phyloP scores from a whole-genome alignment of 2,797 vertebrate species.

The Chrosomus eos region DNA sequence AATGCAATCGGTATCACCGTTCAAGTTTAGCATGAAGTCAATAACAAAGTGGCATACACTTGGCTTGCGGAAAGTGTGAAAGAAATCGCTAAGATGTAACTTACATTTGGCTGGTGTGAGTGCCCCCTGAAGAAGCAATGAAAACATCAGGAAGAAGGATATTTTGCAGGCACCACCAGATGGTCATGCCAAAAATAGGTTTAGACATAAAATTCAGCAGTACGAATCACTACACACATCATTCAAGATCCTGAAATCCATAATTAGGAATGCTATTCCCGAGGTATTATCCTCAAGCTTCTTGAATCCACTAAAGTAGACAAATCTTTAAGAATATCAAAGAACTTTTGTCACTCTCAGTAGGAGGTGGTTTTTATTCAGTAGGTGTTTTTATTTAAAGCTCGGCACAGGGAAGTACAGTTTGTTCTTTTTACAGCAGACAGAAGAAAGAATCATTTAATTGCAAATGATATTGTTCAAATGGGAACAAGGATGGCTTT shows the following conservation, averaged over 20 bases:
- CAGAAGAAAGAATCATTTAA: background rate
- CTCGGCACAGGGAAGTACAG: background rate
- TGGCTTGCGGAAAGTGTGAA: background rate
- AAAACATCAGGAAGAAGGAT: background rate
- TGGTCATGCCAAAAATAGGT: constrained; percentile 8
- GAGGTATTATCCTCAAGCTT: background rate
- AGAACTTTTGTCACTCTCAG: constrained; percentile 2
- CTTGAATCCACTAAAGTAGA: constrained; percentile 2
- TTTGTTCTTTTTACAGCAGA: background rate
- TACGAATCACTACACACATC: background rate
- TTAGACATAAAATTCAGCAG: background rate
- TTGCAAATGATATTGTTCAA: background rate
- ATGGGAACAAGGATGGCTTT: background rate
- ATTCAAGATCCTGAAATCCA: background rate
- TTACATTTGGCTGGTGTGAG: background rate
- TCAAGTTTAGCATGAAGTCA: background rate
- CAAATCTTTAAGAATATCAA: constrained; percentile 10
- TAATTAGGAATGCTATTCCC: background rate
- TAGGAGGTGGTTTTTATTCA: too few species aligned
- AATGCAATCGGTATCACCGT: background rate
- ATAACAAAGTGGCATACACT: background rate
- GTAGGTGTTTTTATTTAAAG: constrained; percentile 5
- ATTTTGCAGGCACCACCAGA: constrained; percentile 1
- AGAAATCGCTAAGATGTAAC: background rate
- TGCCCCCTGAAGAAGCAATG: background rate